phyloP scores from a whole-genome alignment of 2,797 vertebrate genomes.

The Orientallactaga sibirica region DNA sequence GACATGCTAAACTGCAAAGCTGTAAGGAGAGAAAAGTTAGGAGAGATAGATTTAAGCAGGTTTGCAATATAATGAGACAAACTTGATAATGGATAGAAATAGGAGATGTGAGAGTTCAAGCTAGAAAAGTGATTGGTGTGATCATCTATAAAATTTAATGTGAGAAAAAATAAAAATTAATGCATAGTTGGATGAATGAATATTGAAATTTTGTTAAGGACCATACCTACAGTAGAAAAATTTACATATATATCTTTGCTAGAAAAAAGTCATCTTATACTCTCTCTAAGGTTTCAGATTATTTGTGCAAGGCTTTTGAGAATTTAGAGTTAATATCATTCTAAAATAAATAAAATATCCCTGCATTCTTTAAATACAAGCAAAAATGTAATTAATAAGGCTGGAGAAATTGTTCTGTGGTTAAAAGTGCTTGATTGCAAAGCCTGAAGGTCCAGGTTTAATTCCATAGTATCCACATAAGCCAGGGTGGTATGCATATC shows the following conservation, averaged over 20 bases:
- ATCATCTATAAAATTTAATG: not conserved
- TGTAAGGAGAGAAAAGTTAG: not conserved
- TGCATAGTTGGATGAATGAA: not conserved
- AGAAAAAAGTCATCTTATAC: not conserved
- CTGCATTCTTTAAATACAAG: not conserved
- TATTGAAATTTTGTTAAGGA: not conserved
- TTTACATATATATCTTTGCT: not conserved
- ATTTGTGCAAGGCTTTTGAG: not conserved
- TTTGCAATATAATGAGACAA: too few species aligned
- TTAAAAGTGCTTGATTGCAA: too few species aligned
- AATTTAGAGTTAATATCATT: not conserved
- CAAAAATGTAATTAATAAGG: not conserved
- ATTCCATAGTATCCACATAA: too few species aligned
- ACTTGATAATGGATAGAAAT: too few species aligned
- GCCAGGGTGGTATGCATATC: too few species aligned
- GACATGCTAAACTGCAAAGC: not conserved
- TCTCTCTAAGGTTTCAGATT: not conserved
- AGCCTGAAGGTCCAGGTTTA: too few species aligned
- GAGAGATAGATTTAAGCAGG: not conserved
- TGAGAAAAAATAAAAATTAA: not conserved
- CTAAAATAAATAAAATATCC: not conserved
- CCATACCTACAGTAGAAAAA: not conserved
- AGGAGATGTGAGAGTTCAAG: too few species aligned
- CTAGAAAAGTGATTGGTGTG: not conserved
- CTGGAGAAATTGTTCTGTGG: too few species aligned